A percentile compares a stretch with the other conserved stretches of the same genome.
phyloP scores from a whole-genome alignment of 1,140 invertebrate genomes.

The Medauroidea extradentata region DNA sequence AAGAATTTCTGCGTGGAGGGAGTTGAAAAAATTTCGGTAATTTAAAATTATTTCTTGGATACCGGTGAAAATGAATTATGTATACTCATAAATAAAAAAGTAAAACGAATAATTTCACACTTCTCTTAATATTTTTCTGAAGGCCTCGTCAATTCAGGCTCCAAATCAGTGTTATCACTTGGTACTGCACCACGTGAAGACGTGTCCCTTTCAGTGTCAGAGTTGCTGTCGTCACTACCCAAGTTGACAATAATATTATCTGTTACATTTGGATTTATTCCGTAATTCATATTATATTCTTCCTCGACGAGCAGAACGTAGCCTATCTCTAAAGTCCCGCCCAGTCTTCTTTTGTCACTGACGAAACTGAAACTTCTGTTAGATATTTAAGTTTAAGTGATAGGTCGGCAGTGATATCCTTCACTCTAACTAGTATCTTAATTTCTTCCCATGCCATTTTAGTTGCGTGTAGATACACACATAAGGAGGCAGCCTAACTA shows the following conservation, averaged over 20 bases:
- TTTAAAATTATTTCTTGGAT: too few species aligned
- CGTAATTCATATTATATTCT: neutral
- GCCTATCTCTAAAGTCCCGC: neutral
- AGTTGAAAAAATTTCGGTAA: too few species aligned
- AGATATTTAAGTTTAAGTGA: neutral
- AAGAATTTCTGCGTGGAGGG: too few species aligned
- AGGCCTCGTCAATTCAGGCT: too few species aligned
- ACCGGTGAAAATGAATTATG: too few species aligned
- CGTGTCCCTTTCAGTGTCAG: too few species aligned
- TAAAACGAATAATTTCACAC: too few species aligned
- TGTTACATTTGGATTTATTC: neutral
- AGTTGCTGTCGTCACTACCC: neutral
- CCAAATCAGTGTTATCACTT: too few species aligned
- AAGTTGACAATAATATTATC: neutral
- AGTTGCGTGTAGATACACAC: slow-evolving; percentile 21
- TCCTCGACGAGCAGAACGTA: neutral
- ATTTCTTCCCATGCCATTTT: slow-evolving; percentile 3
- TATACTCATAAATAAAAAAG: too few species aligned
- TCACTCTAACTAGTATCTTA: neutral
- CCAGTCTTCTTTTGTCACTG: neutral
- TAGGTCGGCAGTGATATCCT: neutral
- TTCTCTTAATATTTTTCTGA: too few species aligned
- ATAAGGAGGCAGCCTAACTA: slow-evolving; percentile 18
- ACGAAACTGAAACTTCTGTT: neutral
- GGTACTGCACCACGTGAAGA: too few species aligned